phyloP scores from a whole-genome alignment of 2,797 vertebrate genomes.

The Miichthys miiuy region DNA sequence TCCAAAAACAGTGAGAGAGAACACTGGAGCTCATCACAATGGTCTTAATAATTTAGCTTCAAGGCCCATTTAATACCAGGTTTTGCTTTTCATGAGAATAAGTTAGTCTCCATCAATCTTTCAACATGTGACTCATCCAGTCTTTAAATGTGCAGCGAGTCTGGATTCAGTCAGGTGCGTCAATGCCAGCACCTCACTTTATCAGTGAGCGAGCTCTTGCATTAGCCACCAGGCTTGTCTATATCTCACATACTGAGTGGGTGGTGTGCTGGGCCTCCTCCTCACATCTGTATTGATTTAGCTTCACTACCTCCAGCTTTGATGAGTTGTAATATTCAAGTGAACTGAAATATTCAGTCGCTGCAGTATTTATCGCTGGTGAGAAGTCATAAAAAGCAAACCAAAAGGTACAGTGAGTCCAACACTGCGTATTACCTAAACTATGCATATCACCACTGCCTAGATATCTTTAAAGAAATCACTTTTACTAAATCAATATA shows the following conservation, averaged over 20 bases:
- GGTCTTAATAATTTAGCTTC: too few relatives aligned
- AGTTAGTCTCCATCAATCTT: neutral
- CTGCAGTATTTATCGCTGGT: constrained; percentile 23
- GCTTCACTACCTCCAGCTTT: constrained; percentile 44
- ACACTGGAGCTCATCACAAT: too few relatives aligned
- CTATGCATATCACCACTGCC: constrained; percentile 9
- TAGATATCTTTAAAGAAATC: constrained; percentile 9
- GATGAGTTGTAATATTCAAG: constrained; percentile 46
- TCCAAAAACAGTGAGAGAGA: too few relatives aligned
- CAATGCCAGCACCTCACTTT: constrained; percentile 12
- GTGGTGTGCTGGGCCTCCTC: constrained; percentile 48
- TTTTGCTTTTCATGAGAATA: neutral
- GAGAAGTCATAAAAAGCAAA: constrained; percentile 16
- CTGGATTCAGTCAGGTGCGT: constrained; percentile 7
- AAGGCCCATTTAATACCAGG: too few relatives aligned
- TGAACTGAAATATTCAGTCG: constrained; percentile 48
- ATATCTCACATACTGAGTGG: constrained; percentile 57
- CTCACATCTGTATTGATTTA: constrained; percentile 62
- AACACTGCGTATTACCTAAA: constrained; percentile 13
- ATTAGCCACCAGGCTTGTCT: constrained; percentile 37
- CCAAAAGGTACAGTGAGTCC: neutral
- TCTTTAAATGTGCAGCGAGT: constrained; percentile 2
- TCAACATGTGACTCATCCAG: constrained; percentile 11
- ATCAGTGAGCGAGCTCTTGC: constrained; percentile 30
- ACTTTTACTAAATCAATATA: constrained; percentile 28